Base-by-base conservation (phyloP, 1,140 invertebrate species). In the Drosophila asahinai region DNA sequence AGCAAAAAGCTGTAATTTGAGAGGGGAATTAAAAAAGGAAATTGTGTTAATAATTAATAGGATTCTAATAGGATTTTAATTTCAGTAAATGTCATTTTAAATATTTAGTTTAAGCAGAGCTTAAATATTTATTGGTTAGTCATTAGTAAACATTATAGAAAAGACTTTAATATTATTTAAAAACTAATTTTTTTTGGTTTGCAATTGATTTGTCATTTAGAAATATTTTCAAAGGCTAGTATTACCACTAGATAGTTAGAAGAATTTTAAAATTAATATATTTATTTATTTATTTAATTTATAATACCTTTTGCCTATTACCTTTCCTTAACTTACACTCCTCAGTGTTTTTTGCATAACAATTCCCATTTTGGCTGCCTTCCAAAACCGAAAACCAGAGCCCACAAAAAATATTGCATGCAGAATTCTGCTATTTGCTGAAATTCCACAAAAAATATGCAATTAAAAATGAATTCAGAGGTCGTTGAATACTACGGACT, bases 401-500 rank as follows among this genome's bases (percentile, higher is more conserved):
- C 0, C 5, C 9, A 52, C 52, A 59, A 17, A 48, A 59, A 52
- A 73, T 62, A 79, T 40, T 61, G 75, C 68, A 64, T 61, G 52
- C 72, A 63, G 75, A 81, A 82, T 22, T 22, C 73, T 25, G 27
- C 51, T 2, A 7, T 71, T 70, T 72, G 65, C 65, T 71, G 68
- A 65, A 84, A 22, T 78, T 49, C 58, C 60, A 22, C 59, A 63
- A 36, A 73, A 73, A 75, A 63, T 75, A 40, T 77, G 75, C 51
- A 78, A 78, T 79, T 79, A 79, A 79, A 79, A 73, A 61, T 38
- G 54, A 60, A 43, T 73, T 73, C 71, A 17, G 66, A 51, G 70
- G 12, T 7, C 42, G 27, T 33, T 45, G 54, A 45, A 38, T 43
- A 22, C 14, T 33, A 22, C 36, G 36, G 11, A 36, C 36, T 36